Conservation (phyloP, 1,140 invertebrate genomes). For the Drosophila suzukii region DNA sequence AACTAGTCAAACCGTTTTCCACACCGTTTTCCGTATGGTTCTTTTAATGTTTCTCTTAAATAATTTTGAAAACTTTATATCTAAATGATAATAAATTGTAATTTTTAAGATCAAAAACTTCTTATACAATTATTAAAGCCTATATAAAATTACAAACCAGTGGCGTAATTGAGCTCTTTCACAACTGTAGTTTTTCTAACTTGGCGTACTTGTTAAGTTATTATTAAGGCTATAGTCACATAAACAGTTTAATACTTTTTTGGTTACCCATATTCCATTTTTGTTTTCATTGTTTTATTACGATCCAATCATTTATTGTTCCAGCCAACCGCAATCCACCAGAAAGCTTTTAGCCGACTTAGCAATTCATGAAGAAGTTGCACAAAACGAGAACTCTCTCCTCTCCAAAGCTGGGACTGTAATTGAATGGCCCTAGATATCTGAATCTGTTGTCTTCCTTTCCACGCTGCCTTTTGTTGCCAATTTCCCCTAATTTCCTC, state of each 20-base stretch:
- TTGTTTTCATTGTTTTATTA: background rate
- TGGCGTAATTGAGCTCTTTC: too few species aligned
- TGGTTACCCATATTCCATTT: background rate
- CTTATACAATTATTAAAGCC: too few species aligned
- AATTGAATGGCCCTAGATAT: conserved; percentile 11
- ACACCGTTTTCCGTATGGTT: too few species aligned
- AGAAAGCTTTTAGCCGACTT: conserved; percentile 14
- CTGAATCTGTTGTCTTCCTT: background rate
- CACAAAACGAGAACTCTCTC: conserved; percentile 1
- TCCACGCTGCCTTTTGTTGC: conserved; percentile 1
- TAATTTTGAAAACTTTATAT: too few species aligned
- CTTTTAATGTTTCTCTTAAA: too few species aligned
- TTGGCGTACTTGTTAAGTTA: too few species aligned
- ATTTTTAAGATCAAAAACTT: too few species aligned
- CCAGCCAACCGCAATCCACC: background rate
- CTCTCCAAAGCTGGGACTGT: conserved; percentile 11
- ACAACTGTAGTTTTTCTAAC: too few species aligned
- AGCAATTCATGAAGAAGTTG: conserved; percentile 7
- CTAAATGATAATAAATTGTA: too few species aligned
- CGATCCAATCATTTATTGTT: conserved; percentile 8
- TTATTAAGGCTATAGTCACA: too few species aligned
- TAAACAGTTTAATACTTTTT: background rate
- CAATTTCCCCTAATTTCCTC: conserved; percentile 1
- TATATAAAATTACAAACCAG: too few species aligned
- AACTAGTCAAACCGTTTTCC: too few species aligned